Evolutionary conservation across 2,888 invertebrate species (phyloP).

Genomic region (Agrenia bidenticulata): DNA sequence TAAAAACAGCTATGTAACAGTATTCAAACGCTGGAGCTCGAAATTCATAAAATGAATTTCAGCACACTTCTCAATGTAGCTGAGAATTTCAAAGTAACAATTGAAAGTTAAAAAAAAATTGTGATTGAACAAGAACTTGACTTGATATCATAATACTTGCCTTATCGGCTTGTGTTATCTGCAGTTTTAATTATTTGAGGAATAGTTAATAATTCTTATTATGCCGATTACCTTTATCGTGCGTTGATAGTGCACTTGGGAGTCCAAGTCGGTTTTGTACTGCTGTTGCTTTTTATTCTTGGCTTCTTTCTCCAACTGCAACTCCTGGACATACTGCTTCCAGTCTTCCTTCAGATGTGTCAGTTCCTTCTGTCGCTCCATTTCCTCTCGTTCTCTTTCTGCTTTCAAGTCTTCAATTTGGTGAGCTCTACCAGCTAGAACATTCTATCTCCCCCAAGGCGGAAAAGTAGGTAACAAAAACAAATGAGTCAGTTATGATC

Average conservation of each 20-base stretch:
- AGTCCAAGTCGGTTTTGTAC: slow-evolving; percentile 41
- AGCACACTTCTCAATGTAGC: too few relatives aligned
- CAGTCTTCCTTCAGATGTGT: slow-evolving; percentile 49
- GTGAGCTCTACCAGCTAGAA: slow-evolving; percentile 43
- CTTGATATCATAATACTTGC: too few relatives aligned
- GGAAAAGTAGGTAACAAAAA: not conserved
- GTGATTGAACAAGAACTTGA: too few relatives aligned
- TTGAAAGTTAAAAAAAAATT: too few relatives aligned
- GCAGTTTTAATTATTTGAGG: not conserved
- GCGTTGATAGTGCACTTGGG: slow-evolving; percentile 40
- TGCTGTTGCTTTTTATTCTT: slow-evolving; percentile 25
- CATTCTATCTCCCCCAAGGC: slow-evolving; percentile 24
- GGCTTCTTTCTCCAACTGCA: slow-evolving; percentile 42
- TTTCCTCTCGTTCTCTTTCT: slow-evolving; percentile 44
- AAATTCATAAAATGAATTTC: too few relatives aligned
- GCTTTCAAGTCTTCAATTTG: slow-evolving; percentile 45
- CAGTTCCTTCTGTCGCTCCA: slow-evolving; percentile 43
- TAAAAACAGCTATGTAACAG: too few relatives aligned
- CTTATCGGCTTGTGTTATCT: too few relatives aligned
- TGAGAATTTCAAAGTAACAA: too few relatives aligned
- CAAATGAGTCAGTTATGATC: too few relatives aligned
- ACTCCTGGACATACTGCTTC: slow-evolving; percentile 40
- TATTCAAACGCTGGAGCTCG: too few relatives aligned
- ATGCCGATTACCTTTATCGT: slow-evolving; percentile 39
- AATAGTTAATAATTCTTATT: slow-evolving; percentile 5